Evolutionary conservation across 2,113 vertebrate species (phyloP).

Genomic region (Mandrillus leucophaeus): DNA sequence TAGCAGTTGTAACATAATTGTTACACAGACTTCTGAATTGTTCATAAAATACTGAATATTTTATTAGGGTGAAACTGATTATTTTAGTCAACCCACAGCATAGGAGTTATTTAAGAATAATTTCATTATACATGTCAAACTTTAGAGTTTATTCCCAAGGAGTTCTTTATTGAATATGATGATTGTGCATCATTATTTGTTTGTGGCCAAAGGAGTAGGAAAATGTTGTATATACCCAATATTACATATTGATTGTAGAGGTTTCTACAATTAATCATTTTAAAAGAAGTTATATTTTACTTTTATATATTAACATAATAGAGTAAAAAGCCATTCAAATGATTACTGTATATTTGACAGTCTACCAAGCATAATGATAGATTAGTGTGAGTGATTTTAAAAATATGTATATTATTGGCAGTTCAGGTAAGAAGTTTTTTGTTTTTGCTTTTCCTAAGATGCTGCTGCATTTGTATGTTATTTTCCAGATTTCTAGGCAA

Average conservation of each 20-base stretch:
- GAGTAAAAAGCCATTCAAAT: background rate
- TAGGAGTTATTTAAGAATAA: slow-evolving; percentile 8
- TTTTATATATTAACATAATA: background rate
- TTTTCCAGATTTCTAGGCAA: slow-evolving; percentile 39
- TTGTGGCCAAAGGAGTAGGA: background rate
- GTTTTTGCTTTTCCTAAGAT: background rate
- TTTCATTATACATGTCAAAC: background rate
- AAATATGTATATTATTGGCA: background rate
- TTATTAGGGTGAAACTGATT: background rate
- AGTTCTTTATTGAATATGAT: slow-evolving; percentile 17
- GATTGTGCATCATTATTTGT: background rate
- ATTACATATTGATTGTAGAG: background rate
- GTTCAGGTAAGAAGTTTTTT: slow-evolving; percentile 62
- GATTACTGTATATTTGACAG: background rate
- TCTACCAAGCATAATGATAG: slow-evolving; percentile 16
- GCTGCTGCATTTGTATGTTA: slow-evolving; percentile 7
- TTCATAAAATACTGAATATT: background rate
- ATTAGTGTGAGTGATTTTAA: background rate
- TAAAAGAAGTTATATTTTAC: background rate
- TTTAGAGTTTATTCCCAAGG: background rate
- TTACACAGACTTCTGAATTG: slow-evolving; percentile 11
- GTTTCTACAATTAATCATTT: background rate
- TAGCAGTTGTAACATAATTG: background rate
- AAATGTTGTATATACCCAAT: background rate
- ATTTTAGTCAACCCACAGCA: background rate